phyloP scores from a whole-genome alignment of 35 echinoderm and acorn worm genomes.

The Heliocidaris erythrogramma region DNA sequence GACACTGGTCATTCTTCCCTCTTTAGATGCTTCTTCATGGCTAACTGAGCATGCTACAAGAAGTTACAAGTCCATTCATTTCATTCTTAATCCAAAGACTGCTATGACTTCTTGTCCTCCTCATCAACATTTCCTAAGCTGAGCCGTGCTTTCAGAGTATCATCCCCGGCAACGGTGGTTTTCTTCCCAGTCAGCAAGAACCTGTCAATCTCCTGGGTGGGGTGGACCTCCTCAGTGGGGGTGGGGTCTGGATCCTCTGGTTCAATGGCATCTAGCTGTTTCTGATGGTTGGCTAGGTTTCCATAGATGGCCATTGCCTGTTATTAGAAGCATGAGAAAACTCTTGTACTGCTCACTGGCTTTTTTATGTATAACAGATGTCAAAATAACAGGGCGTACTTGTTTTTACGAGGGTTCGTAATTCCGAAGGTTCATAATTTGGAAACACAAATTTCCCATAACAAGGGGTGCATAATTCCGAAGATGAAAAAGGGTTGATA shows the following conservation, averaged over 20 bases:
- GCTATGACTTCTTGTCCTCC: constrained; percentile 29
- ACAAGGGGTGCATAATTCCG: no score
- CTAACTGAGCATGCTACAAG: neutral
- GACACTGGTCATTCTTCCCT: neutral
- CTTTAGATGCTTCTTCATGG: neutral
- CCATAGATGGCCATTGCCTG: constrained; percentile 83
- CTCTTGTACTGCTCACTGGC: neutral
- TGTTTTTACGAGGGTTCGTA: no score
- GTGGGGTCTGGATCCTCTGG: neutral
- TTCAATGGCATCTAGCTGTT: neutral
- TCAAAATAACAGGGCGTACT: neutral
- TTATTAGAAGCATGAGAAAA: neutral
- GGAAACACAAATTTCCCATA: no score
- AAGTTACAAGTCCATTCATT: neutral
- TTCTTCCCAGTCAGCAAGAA: neutral
- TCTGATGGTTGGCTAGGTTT: constrained; percentile 63
- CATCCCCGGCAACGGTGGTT: neutral
- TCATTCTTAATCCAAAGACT: neutral
- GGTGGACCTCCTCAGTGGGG: constrained; percentile 28
- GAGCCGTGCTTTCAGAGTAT: neutral
- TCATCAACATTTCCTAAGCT: neutral
- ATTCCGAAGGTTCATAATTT: no score
- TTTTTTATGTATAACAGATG: neutral
- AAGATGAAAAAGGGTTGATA: no score
- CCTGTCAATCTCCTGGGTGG: constrained; percentile 8